phyloP scores from a whole-genome alignment of 2,797 vertebrate genomes.

The Cirrhinus mrigala region DNA sequence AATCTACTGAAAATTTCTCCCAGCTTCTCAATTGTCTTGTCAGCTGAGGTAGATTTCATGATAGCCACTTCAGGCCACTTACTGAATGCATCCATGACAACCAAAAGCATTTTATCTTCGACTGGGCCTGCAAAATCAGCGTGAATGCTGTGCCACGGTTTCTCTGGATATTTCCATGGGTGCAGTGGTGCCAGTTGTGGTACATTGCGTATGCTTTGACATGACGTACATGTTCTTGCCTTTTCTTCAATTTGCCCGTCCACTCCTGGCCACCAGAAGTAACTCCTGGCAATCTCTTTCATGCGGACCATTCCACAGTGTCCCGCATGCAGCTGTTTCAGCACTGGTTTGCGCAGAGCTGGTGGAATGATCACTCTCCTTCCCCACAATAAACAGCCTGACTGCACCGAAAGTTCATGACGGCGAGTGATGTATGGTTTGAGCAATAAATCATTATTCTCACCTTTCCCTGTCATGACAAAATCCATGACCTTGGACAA shows the following conservation, averaged over 20 bases:
- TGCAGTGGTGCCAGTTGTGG: slow-evolving; percentile 40
- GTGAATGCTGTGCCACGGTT: slow-evolving; percentile 48
- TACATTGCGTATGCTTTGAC: slow-evolving; percentile 21
- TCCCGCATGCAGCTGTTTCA: too few relatives aligned
- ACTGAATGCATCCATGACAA: slow-evolving; percentile 9
- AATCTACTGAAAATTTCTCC: slow-evolving; percentile 22
- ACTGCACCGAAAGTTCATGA: too few relatives aligned
- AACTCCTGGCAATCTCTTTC: slow-evolving; percentile 54
- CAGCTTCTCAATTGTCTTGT: slow-evolving; percentile 40
- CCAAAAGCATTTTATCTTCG: slow-evolving; percentile 33
- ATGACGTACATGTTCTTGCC: slow-evolving; percentile 26
- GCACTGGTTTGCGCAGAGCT: too few relatives aligned
- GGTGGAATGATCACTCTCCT: too few relatives aligned
- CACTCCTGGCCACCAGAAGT: slow-evolving; percentile 55
- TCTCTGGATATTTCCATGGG: slow-evolving; percentile 41
- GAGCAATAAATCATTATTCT: too few relatives aligned
- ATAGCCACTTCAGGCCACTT: slow-evolving; percentile 6
- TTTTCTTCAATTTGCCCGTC: slow-evolving; percentile 45
- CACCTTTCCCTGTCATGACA: too few relatives aligned
- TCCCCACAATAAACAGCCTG: too few relatives aligned
- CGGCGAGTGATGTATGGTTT: neutral
- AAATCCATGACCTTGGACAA: too few relatives aligned
- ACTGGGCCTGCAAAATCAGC: slow-evolving; percentile 51
- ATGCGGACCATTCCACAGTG: too few relatives aligned
- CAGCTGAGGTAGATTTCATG: slow-evolving; percentile 25